Percentiles rank a stretch among this genome's conserved stretches.
Evolutionary conservation across 2,113 vertebrate genomes (phyloP).

Genomic region (Pluvialis apricaria): DNA sequence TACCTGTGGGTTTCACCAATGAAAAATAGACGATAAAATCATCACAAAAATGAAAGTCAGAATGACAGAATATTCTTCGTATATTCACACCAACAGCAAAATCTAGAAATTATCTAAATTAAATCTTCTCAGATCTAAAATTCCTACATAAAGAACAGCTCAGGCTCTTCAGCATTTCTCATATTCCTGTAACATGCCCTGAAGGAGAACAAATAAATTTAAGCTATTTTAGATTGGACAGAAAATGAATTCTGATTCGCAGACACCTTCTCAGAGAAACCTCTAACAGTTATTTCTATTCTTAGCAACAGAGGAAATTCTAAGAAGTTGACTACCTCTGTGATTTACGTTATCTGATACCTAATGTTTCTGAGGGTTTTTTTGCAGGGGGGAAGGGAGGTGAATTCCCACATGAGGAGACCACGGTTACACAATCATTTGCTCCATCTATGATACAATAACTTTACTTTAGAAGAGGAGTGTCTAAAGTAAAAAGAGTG

Average conservation of each 20-base stretch:
- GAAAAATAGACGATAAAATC: background rate
- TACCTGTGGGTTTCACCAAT: background rate
- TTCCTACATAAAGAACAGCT: background rate
- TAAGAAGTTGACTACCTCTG: background rate
- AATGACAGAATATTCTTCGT: background rate
- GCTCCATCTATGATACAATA: background rate
- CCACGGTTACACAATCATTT: background rate
- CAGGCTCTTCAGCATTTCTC: background rate
- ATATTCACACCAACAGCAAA: background rate
- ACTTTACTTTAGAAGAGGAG: background rate
- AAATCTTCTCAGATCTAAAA: background rate
- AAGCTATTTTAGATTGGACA: background rate
- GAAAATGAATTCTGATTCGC: background rate
- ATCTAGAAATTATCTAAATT: background rate
- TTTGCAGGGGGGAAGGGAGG: background rate
- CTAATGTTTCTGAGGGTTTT: background rate
- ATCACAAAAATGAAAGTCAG: background rate
- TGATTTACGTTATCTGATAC: background rate
- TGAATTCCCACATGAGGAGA: background rate
- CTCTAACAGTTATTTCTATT: background rate
- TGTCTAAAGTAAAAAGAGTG: background rate
- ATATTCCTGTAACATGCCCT: background rate
- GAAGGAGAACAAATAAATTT: background rate
- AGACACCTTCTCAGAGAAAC: background rate
- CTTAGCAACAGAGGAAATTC: constrained; percentile 24